phyloP scores from a whole-genome alignment of 2,113 vertebrate genomes.

The Choloepus hoffmanni region DNA sequence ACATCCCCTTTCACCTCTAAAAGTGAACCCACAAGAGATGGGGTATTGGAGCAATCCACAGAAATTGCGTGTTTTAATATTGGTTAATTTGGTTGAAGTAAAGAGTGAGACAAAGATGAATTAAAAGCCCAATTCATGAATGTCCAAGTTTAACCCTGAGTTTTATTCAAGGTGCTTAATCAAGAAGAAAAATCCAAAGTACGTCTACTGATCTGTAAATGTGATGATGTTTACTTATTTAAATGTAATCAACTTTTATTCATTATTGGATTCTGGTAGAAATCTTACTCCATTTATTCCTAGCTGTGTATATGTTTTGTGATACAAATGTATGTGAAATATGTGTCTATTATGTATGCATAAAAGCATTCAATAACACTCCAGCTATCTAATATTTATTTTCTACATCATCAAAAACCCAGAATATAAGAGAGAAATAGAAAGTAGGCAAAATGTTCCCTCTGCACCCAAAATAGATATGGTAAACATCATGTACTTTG shows the following conservation, averaged over 20 bases:
- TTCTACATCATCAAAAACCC: conserved; percentile 10
- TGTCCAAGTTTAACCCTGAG: neutral
- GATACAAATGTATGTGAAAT: neutral
- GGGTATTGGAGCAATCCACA: neutral
- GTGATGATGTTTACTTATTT: neutral
- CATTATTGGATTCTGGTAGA: conserved; percentile 9
- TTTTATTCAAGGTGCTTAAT: conserved; percentile 18
- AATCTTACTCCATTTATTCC: neutral
- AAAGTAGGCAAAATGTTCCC: conserved; percentile 43
- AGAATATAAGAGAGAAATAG: conserved; percentile 51
- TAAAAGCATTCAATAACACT: neutral
- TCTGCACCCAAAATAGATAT: neutral
- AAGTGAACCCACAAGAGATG: neutral
- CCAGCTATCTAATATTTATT: conserved; percentile 1
- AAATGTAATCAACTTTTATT: conserved; percentile 8
- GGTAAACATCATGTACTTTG: conserved; percentile 4
- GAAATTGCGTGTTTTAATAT: neutral
- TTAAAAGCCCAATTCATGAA: neutral
- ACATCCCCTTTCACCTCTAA: neutral
- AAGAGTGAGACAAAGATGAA: neutral
- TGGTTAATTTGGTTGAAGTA: neutral
- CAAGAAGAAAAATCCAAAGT: neutral
- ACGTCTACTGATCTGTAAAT: neutral
- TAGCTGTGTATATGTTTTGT: neutral
- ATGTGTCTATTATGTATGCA: neutral